phyloP scores from a whole-genome alignment of 2,888 invertebrate genomes.

The Drosophila recens region DNA sequence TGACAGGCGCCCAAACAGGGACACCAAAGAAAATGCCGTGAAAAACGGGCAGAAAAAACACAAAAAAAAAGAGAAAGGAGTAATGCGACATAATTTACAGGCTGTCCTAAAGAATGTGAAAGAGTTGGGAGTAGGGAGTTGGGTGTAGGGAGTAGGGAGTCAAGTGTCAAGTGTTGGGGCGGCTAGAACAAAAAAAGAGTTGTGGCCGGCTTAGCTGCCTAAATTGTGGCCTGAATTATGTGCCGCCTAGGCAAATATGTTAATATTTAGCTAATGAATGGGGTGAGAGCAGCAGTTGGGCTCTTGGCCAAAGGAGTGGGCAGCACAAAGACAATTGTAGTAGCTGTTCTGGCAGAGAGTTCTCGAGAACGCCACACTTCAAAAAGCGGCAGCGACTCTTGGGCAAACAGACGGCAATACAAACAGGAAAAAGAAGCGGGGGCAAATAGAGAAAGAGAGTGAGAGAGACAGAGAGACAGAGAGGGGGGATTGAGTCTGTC shows the following conservation, averaged over 20 bases:
- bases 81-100: constrained; percentile 75
- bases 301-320: constrained; percentile 3
- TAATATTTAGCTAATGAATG: constrained; percentile 79
- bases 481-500: constrained; percentile 15
- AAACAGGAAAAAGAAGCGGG: constrained; percentile 46
- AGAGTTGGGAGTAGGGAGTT: constrained; percentile 4
- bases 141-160: constrained; percentile 20
- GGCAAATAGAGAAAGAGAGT: constrained; percentile 34
- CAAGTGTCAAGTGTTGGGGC: constrained; percentile 38
- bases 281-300: constrained; percentile 2
- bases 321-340: constrained; percentile 68
- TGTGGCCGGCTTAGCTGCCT: constrained; percentile 46
- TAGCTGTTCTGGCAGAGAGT: constrained; percentile 42
- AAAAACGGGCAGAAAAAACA: constrained; percentile 38
- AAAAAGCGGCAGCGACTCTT: constrained; percentile 45
- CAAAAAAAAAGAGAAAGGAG: constrained; percentile 14
- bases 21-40: constrained; percentile 51
- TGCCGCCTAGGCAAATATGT: constrained; percentile 69
- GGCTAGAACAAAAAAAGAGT: constrained; percentile 43
- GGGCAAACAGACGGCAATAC: constrained; percentile 28
- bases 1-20: constrained; percentile 9
- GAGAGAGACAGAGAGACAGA: constrained; percentile 2
- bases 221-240: constrained; percentile 71
- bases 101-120: constrained; percentile 34
- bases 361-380: constrained; percentile 43